phyloP scores from a whole-genome alignment of 2,888 invertebrate species.

The Tenthredo scrophulariae region DNA sequence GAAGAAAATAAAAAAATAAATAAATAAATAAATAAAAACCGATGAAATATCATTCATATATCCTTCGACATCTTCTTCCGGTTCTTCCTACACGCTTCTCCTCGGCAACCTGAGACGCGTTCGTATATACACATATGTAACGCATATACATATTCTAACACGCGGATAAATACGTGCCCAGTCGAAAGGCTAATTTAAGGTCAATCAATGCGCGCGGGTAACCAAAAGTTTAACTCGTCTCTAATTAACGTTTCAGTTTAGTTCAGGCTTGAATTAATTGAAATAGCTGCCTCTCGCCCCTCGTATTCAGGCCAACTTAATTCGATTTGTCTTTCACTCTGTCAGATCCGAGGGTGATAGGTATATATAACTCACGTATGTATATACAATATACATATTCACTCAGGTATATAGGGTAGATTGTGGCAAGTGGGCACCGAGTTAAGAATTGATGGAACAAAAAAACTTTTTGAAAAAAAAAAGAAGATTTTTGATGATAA shows the following conservation, averaged over 20 bases:
- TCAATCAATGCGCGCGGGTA: conserved; percentile 1
- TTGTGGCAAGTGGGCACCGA: too few species aligned
- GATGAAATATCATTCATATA: neutral
- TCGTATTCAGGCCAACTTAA: conserved; percentile 57
- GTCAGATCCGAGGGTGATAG: conserved; percentile 63
- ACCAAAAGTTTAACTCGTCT: conserved; percentile 56
- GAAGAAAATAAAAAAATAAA: too few species aligned
- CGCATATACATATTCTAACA: neutral
- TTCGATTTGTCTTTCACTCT: conserved; percentile 64
- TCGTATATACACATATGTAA: neutral
- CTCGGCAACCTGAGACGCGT: neutral
- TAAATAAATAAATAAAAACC: too few species aligned
- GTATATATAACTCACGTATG: neutral
- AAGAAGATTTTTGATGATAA: too few species aligned
- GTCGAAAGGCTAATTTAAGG: conserved; percentile 15
- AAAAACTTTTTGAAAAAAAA: too few species aligned
- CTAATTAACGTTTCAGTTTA: conserved; percentile 62
- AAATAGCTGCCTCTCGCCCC: conserved; percentile 57
- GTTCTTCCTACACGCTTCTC: neutral
- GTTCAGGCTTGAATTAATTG: conserved; percentile 60
- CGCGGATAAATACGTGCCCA: neutral
- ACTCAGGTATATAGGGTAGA: neutral
- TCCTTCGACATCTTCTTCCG: conserved; percentile 24
- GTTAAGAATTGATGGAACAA: too few species aligned
- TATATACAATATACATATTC: neutral